These are phyloP conservation scores for Perccottus glenii DNA, from an alignment of 2,113 vertebrate species.

Conservation along the genomic window DNA sequence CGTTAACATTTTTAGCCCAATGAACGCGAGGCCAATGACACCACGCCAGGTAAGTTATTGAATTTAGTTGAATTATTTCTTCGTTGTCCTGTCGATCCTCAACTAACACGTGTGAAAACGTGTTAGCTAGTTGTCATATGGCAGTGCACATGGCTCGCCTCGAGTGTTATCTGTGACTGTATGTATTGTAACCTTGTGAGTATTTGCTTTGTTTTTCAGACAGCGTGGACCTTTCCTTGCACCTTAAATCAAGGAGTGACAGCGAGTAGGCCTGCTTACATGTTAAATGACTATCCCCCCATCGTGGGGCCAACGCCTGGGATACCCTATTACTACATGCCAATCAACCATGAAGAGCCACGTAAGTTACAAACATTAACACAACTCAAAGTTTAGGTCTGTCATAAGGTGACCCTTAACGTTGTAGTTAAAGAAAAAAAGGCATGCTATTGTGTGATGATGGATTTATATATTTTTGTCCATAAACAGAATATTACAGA, in stretches of 20 bases:
- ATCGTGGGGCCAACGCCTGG: fast-evolving
- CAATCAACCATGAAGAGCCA: not conserved
- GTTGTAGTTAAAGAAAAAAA: too few species aligned
- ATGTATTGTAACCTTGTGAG: not conserved
- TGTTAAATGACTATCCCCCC: too few species aligned
- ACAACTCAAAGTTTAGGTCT: too few species aligned
- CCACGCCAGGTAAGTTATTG: not conserved
- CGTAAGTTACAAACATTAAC: conserved; percentile 16
- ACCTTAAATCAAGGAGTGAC: not conserved
- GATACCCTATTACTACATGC: fast-evolving
- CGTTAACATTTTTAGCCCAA: not conserved
- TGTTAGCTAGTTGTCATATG: not conserved
- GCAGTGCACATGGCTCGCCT: not conserved
- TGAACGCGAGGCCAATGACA: not conserved
- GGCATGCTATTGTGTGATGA: too few species aligned
- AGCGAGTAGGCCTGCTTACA: fast-evolving
- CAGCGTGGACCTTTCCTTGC: not conserved
- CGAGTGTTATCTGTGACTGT: not conserved
- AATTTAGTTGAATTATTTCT: not conserved
- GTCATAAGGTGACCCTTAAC: too few species aligned
- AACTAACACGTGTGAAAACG: too few species aligned
- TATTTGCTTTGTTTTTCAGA: not conserved
- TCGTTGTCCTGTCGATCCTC: not conserved
- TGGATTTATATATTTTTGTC: not conserved
- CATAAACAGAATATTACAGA: conserved; percentile 13